phyloP scores from a whole-genome alignment of 1,140 invertebrate species.

The Hyposmocoma kahamanoa region DNA sequence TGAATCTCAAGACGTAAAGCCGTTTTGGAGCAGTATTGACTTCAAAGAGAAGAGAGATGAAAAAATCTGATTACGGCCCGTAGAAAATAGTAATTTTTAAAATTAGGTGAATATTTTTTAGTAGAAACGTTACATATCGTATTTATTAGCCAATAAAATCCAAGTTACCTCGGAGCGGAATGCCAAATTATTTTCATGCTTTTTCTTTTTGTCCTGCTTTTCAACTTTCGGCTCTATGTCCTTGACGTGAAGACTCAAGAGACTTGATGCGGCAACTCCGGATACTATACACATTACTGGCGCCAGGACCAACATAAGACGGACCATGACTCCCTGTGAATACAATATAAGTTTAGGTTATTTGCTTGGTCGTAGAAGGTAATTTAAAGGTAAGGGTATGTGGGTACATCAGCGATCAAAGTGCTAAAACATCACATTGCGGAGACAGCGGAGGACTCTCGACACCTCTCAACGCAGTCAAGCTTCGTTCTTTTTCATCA shows the following conservation, averaged over 20 bases:
- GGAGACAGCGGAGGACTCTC: conserved; percentile 47
- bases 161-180: conserved; percentile 87
- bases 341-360: conserved; percentile 1
- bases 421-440: conserved; percentile 47
- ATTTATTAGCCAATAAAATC: too few relatives aligned
- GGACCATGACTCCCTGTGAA: conserved; percentile 95
- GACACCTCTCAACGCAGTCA: conserved; percentile 49
- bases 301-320: conserved; percentile 97
- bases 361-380: neutral
- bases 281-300: conserved; percentile 98
- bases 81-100: too few relatives aligned
- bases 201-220: conserved; percentile 79
- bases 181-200: conserved; percentile 87
- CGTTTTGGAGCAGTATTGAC: too few relatives aligned
- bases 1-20: too few relatives aligned
- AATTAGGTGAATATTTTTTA: too few relatives aligned
- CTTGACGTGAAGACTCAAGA: conserved; percentile 93
- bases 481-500: conserved; percentile 52
- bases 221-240: conserved; percentile 79
- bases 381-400: neutral
- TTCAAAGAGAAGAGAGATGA: too few relatives aligned
- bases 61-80: too few relatives aligned
- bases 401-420: conserved; percentile 59
- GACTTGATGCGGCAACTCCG: conserved; percentile 93
- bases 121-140: too few relatives aligned